Conservation (phyloP, 53 echinoderm and acorn worm species). For the Echinometra lucunter region DNA sequence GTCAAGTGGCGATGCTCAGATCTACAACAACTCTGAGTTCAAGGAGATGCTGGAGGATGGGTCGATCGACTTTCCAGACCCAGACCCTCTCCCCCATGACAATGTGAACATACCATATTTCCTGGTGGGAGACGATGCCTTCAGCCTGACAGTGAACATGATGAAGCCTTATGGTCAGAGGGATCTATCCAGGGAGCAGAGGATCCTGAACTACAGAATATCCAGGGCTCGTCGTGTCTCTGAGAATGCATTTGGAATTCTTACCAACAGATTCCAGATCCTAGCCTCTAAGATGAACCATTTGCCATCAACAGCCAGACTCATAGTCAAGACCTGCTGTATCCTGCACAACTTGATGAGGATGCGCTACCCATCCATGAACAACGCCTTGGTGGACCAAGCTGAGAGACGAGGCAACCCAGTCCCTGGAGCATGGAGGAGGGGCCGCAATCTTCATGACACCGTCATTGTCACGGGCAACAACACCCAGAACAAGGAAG, state of each 20-base stretch:
- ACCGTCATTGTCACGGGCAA: background rate
- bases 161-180: constrained; percentile 52
- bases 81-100: constrained; percentile 62
- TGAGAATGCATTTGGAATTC: constrained; percentile 59
- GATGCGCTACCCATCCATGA: constrained; percentile 52
- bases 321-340: background rate
- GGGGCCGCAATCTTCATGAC: constrained; percentile 57
- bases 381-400: constrained; percentile 64
- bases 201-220: constrained; percentile 68
- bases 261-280: constrained; percentile 64
- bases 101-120: constrained; percentile 52
- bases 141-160: constrained; percentile 39
- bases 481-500: constrained; percentile 43
- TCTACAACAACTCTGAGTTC: constrained; percentile 66
- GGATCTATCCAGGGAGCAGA: constrained; percentile 47
- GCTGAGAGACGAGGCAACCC: background rate
- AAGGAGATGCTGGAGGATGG: constrained; percentile 21
- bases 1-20: constrained; percentile 64
- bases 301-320: constrained; percentile 12
- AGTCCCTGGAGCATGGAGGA: constrained; percentile 69
- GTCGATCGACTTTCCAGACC: constrained; percentile 39
- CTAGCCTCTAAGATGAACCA: constrained; percentile 67
- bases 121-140: constrained; percentile 65
- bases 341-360: constrained; percentile 67
- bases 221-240: constrained; percentile 64